Percentiles rank a stretch among this genome's conserved stretches.
Evolutionary conservation across 2,888 invertebrate species (phyloP).

Genomic region (Chrysopilus asiliformis): DNA sequence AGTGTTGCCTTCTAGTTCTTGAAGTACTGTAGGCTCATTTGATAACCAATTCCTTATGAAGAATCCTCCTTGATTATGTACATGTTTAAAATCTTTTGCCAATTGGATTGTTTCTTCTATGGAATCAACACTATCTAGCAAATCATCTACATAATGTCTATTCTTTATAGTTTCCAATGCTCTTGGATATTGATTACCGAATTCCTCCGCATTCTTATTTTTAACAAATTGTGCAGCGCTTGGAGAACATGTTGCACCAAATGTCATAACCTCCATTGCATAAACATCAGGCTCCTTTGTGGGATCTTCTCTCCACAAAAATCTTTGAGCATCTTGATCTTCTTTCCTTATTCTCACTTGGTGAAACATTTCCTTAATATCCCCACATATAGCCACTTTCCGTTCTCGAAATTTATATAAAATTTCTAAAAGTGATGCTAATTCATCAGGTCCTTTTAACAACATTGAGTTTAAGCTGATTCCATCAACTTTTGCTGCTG

Average conservation of each 20-base stretch:
- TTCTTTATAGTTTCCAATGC: constrained; percentile 18
- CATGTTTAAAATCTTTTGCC: constrained; percentile 11
- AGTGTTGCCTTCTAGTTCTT: constrained; percentile 7
- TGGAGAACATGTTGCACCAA: constrained; percentile 16
- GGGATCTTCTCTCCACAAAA: constrained; percentile 19
- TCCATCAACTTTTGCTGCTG: constrained; percentile 20
- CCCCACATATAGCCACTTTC: constrained; percentile 23
- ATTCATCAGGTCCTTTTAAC: constrained; percentile 24
- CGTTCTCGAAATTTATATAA: constrained; percentile 26
- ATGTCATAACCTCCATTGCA: constrained; percentile 15
- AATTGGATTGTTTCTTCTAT: constrained; percentile 15
- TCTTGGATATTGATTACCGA: constrained; percentile 12
- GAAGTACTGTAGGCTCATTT: constrained; percentile 11
- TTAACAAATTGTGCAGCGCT: constrained; percentile 14
- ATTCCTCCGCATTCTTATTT: constrained; percentile 12
- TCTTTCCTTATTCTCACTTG: constrained; percentile 15
- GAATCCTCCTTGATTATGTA: constrained; percentile 13
- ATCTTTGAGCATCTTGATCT: constrained; percentile 21
- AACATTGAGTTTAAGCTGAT: constrained; percentile 20
- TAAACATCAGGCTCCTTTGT: constrained; percentile 11
- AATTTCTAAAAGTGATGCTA: constrained; percentile 22
- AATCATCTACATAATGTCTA: constrained; percentile 22
- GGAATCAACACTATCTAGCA: constrained; percentile 18
- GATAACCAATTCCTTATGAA: constrained; percentile 18
- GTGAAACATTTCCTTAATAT: constrained; percentile 21